These are phyloP conservation scores for Phyllotreta striolata DNA, from an alignment of 2,888 invertebrate genomes.

Conservation along the genomic window DNA sequence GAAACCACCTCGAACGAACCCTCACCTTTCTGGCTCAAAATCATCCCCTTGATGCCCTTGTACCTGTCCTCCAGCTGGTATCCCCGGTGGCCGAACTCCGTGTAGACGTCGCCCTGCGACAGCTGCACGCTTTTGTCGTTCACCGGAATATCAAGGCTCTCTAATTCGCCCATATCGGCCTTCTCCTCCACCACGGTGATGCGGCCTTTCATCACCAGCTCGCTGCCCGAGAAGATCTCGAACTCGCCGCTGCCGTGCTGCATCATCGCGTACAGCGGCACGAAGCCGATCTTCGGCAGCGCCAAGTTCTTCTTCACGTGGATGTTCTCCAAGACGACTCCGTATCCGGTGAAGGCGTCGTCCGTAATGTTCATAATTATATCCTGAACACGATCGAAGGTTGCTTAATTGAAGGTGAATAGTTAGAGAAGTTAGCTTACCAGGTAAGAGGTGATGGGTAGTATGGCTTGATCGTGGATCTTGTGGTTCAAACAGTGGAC, in stretches of 20 bases:
- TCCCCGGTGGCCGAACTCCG: slow-evolving; percentile 74
- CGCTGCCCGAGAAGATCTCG: slow-evolving; percentile 64
- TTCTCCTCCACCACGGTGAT: slow-evolving; percentile 69
- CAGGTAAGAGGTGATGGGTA: slow-evolving; percentile 55
- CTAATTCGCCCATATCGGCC: slow-evolving; percentile 64
- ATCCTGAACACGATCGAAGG: slow-evolving; percentile 43
- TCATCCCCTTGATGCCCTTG: slow-evolving; percentile 53
- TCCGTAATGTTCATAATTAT: slow-evolving; percentile 50
- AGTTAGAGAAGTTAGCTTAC: slow-evolving; percentile 49
- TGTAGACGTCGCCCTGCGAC: slow-evolving; percentile 72
- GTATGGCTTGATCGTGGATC: slow-evolving; percentile 53
- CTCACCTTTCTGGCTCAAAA: slow-evolving; percentile 55
- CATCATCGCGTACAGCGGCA: slow-evolving; percentile 59
- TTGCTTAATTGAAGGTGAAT: background rate
- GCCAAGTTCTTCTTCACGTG: slow-evolving; percentile 53
- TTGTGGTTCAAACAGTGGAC: slow-evolving; percentile 56
- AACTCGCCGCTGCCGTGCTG: slow-evolving; percentile 60
- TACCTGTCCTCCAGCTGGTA: slow-evolving; percentile 63
- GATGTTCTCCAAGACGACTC: slow-evolving; percentile 57
- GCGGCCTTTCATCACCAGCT: slow-evolving; percentile 74
- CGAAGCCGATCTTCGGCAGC: slow-evolving; percentile 56
- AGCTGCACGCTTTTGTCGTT: slow-evolving; percentile 63
- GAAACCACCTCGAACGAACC: background rate
- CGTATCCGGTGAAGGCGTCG: slow-evolving; percentile 48
- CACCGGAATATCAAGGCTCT: slow-evolving; percentile 60